Percentiles rank a stretch among this genome's conserved stretches.
Evolutionary conservation across 2,888 invertebrate genomes (phyloP).

Genomic region (Hydrotaea cyrtoneurina): DNA sequence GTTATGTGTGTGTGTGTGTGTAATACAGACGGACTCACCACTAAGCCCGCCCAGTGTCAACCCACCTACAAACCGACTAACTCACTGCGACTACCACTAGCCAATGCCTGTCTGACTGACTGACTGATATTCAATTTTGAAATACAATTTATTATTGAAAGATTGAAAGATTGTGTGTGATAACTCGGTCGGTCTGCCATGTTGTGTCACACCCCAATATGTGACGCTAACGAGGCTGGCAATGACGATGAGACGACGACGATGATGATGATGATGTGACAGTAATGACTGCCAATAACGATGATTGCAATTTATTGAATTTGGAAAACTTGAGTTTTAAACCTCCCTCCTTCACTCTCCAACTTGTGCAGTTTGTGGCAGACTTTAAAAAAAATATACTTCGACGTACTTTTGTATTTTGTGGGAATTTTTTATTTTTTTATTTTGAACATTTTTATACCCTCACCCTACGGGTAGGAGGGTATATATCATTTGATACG

Average conservation of each 20-base stretch:
- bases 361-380: no score
- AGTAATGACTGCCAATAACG: neutral
- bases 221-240: constrained; percentile 1
- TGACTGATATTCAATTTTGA: constrained; percentile 23
- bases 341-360: no score
- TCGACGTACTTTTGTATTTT: no score
- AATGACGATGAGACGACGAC: constrained; percentile 28
- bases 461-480: no score
- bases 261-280: neutral
- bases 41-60: no score
- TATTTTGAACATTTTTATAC: no score
- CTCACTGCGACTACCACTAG: neutral
- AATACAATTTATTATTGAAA: constrained; percentile 6
- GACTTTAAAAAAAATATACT: no score
- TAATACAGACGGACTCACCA: neutral
- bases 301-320: constrained; percentile 49
- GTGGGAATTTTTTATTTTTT: no score
- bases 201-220: constrained; percentile 52
- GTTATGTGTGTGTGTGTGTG: no score
- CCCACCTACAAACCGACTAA: neutral
- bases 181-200: constrained; percentile 2
- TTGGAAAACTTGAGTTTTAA: neutral
- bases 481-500: no score
- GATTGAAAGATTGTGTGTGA: neutral
- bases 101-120: constrained; percentile 10